Evolutionary conservation across 64 coral and sea anemone genomes (phyloP).

Genomic region (Montipora foliosa): DNA sequence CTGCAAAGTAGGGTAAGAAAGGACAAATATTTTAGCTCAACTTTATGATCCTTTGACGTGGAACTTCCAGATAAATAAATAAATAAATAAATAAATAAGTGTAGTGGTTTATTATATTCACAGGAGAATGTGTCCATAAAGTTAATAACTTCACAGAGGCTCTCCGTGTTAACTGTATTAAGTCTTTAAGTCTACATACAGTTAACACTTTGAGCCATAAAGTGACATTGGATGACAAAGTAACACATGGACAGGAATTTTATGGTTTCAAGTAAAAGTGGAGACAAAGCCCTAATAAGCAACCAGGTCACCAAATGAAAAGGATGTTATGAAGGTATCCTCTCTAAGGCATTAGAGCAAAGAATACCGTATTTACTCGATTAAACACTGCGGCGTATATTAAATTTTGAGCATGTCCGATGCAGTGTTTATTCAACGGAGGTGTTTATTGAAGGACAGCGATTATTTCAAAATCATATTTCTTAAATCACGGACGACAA

Average conservation of each 20-base stretch:
- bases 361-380: too few relatives aligned
- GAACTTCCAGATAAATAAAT: neutral
- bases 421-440: too few relatives aligned
- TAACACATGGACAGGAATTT: neutral
- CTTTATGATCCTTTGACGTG: neutral
- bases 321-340: neutral
- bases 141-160: neutral
- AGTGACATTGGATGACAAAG: neutral
- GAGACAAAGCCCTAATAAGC: neutral
- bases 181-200: neutral
- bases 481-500: too few relatives aligned
- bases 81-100: neutral
- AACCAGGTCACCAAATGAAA: neutral
- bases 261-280: neutral
- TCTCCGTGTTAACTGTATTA: neutral
- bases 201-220: neutral
- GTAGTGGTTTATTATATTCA: neutral
- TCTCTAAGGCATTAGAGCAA: neutral
- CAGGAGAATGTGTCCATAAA: neutral
- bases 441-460: too few relatives aligned
- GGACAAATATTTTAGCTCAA: neutral
- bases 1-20: neutral
- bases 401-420: too few relatives aligned
- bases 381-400: too few relatives aligned
- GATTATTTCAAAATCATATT: too few relatives aligned